Percentiles rank a stretch among this genome's conserved stretches.
These are phyloP conservation scores for Rhadinocentrus ornatus DNA, from an alignment of 2,797 vertebrate genomes.

Conservation along the genomic window DNA sequence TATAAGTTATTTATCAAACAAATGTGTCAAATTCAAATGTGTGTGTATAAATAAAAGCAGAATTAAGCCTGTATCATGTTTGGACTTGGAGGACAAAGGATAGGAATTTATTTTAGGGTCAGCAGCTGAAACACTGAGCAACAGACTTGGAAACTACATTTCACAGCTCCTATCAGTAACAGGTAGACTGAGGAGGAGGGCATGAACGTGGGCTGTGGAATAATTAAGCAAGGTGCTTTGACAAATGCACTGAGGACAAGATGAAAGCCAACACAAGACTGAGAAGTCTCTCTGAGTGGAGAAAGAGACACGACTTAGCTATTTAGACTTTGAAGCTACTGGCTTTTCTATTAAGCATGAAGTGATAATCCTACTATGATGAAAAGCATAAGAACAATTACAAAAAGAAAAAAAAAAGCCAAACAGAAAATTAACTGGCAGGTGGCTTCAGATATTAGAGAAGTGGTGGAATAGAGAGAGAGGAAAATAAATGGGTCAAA, in stretches of 20 bases:
- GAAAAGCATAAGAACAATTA: conserved; percentile 45
- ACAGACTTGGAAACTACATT: conserved; percentile 59
- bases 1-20: background rate
- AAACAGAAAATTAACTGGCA: conserved; percentile 33
- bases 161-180: conserved; percentile 35
- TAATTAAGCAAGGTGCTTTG: conserved; percentile 60
- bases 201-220: conserved; percentile 28
- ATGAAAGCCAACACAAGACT: conserved; percentile 48
- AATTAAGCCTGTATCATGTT: conserved; percentile 36
- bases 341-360: conserved; percentile 38
- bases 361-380: conserved; percentile 53
- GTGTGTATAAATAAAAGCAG: background rate
- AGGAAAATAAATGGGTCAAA: conserved; percentile 46
- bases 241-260: conserved; percentile 61
- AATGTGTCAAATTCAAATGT: background rate
- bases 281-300: conserved; percentile 15
- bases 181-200: conserved; percentile 37
- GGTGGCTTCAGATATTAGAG: conserved; percentile 49
- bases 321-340: conserved; percentile 20
- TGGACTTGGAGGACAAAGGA: conserved; percentile 39
- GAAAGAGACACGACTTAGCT: conserved; percentile 23
- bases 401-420: background rate
- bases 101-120: conserved; percentile 49
- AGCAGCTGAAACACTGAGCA: conserved; percentile 39
- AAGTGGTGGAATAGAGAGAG: conserved; percentile 35